Conservation (phyloP, 2,888 invertebrate species). For the Silvanus unidentatus region DNA sequence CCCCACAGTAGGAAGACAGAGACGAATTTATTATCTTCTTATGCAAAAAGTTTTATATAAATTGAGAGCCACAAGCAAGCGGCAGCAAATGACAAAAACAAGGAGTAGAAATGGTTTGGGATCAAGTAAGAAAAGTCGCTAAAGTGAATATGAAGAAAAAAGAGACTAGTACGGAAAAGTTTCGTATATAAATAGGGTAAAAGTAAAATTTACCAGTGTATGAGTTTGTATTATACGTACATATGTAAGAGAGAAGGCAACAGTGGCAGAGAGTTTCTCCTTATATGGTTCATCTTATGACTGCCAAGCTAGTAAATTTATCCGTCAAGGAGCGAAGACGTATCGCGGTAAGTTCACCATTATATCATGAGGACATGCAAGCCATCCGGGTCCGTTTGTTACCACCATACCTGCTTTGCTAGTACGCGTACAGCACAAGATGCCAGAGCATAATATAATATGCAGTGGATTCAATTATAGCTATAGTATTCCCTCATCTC, state of each 20-base stretch:
- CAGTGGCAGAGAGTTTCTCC: no score
- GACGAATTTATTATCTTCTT: constrained; percentile 2
- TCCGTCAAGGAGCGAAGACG: constrained; percentile 25
- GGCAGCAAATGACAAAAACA: constrained; percentile 3
- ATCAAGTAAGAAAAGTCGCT: neutral
- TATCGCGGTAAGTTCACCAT: constrained; percentile 24
- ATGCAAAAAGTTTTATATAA: constrained; percentile 3
- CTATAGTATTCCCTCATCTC: constrained; percentile 1
- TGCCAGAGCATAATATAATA: constrained; percentile 17
- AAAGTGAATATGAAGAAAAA: constrained; percentile 1
- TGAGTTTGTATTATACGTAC: no score
- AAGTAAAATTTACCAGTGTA: neutral
- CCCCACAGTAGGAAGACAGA: neutral
- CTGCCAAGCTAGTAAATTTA: constrained; percentile 28
- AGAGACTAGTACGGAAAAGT: neutral
- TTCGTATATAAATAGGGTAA: neutral
- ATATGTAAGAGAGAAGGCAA: no score
- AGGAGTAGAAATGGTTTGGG: neutral
- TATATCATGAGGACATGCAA: constrained; percentile 25
- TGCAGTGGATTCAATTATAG: constrained; percentile 22
- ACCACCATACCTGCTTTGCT: constrained; percentile 3
- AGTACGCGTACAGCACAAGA: neutral
- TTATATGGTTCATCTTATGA: constrained; percentile 4
- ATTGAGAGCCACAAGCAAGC: constrained; percentile 3
- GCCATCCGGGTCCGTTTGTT: constrained; percentile 19